Evolutionary conservation across 2,888 invertebrate genomes (phyloP).

Genomic region (Choristoneura rosaceana): DNA sequence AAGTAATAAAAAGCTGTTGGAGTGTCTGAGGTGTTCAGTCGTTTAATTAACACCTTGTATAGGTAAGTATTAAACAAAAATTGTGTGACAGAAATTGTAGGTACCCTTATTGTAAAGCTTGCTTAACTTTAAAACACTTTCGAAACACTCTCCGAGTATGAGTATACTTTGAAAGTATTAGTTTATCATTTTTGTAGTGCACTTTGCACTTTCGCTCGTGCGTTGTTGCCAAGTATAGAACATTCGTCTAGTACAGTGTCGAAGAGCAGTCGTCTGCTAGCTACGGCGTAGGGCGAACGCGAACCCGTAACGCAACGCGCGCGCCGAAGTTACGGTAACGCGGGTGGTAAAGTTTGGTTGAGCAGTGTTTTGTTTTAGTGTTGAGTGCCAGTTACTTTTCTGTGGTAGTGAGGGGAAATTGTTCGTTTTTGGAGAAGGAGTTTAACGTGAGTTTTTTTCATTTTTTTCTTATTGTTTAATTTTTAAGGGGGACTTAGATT

Average conservation of each 20-base stretch:
- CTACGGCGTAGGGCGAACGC: constrained; percentile 17
- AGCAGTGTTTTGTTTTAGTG: constrained; percentile 13
- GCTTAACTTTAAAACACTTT: too few relatives aligned
- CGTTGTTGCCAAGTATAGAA: constrained; percentile 17
- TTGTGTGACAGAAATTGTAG: too few relatives aligned
- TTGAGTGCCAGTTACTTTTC: constrained; percentile 19
- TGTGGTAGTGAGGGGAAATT: constrained; percentile 7
- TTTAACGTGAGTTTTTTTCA: constrained; percentile 29
- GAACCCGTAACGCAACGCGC: background rate
- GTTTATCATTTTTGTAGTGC: constrained; percentile 11
- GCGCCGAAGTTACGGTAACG: constrained; percentile 1
- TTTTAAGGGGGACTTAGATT: background rate
- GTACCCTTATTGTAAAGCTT: too few relatives aligned
- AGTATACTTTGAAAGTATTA: background rate
- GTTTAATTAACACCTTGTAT: too few relatives aligned
- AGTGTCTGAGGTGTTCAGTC: too few relatives aligned
- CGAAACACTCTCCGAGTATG: background rate
- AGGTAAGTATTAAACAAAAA: too few relatives aligned
- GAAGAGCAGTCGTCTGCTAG: constrained; percentile 28
- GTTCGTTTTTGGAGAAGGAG: background rate
- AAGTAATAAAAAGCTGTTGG: too few relatives aligned
- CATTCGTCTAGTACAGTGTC: background rate
- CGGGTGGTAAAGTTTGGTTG: constrained; percentile 20
- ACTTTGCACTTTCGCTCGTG: constrained; percentile 11
- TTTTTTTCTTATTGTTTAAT: background rate